Evolutionary conservation across 1,140 invertebrate genomes (phyloP), one percentile per base, ranked within the genome.

Genomic region (Brachionus plicatilis): DNA sequence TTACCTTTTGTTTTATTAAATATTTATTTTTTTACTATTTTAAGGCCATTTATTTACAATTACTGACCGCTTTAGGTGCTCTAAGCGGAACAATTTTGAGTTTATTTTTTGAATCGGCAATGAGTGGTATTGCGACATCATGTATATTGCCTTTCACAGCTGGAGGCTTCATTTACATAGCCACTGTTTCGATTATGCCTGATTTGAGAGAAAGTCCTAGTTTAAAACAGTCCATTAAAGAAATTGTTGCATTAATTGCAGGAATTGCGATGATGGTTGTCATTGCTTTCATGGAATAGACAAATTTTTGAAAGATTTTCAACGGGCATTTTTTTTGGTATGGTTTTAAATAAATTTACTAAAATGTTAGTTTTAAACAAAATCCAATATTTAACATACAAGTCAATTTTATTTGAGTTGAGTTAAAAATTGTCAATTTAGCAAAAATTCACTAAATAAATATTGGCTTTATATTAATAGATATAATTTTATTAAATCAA

Each of bases 111-210:
- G 60, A 43, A 60, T 53, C 53, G 65, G 93, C 88, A 29, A 85
- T 87, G 20, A 88, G 88, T 8, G 92, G 93, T 84, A 89, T 94
- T 85, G 93, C 94, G 4, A 94, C 94, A 45, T 91, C 92, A 12
- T 94, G 95, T 92, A 94, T 97, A 85, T 90, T 98, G 68, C 96
- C 96, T 43, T 97, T 98, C 87, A 99, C 96, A 50, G 96, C 96
- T 84, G 96, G 96, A 83, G 96, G 96, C 20, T 98, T 99, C 89
- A 98, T 98, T 89, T 99, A 98, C 89, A 97, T 99, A 87, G 96
- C 96, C 14, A 96, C 96, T 33, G 96, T 98, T 0, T 96, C 95
- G 76, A 94, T 97, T 2, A 97, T 98, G 89, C 96, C 96, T 70
- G 95, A 98, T 90, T 91, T 98, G 29, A 90, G 98, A 83, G 87